Evolutionary conservation across 2,888 invertebrate species (phyloP).

Genomic region (Drosophila cognata): DNA sequence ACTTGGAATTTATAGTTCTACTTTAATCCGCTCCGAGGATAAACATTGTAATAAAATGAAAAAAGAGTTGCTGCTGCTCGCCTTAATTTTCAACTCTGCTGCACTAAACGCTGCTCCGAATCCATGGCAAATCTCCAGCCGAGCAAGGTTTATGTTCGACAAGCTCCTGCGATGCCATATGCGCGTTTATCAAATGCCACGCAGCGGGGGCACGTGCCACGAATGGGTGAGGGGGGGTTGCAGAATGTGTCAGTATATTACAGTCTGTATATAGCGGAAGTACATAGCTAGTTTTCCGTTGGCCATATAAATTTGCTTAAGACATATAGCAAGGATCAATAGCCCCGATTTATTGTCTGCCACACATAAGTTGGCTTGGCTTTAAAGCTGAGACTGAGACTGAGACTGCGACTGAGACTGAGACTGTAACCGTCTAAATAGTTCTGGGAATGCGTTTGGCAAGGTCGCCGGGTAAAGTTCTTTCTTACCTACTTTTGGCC

Average conservation of each 20-base stretch:
- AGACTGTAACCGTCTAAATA: conserved; percentile 36
- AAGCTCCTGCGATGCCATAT: conserved; percentile 74
- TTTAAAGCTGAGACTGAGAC: conserved; percentile 65
- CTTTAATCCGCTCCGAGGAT: conserved; percentile 42
- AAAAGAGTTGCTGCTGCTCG: conserved; percentile 30
- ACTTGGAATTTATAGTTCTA: conserved; percentile 39
- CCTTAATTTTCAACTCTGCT: conserved; percentile 68
- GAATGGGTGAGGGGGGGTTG: background rate
- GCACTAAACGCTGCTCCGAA: conserved; percentile 55
- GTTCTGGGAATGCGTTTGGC: conserved; percentile 42
- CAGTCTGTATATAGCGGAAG: conserved; percentile 18
- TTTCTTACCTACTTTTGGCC: conserved; percentile 64
- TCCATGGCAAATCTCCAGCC: conserved; percentile 60
- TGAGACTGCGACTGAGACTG: conserved; percentile 20
- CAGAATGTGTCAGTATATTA: conserved; percentile 38
- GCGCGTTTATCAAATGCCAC: conserved; percentile 73
- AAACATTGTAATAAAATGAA: conserved; percentile 60
- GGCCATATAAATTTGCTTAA: conserved; percentile 78
- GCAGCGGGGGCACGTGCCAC: background rate
- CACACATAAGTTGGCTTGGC: conserved; percentile 71
- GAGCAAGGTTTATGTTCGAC: conserved; percentile 75
- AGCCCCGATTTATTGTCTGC: conserved; percentile 75
- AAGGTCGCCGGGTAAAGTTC: conserved; percentile 66
- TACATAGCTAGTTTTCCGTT: conserved; percentile 68
- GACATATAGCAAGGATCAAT: conserved; percentile 80